Evolutionary conservation across 2,888 invertebrate genomes (phyloP).

Genomic region (Mycalesis mineus): DNA sequence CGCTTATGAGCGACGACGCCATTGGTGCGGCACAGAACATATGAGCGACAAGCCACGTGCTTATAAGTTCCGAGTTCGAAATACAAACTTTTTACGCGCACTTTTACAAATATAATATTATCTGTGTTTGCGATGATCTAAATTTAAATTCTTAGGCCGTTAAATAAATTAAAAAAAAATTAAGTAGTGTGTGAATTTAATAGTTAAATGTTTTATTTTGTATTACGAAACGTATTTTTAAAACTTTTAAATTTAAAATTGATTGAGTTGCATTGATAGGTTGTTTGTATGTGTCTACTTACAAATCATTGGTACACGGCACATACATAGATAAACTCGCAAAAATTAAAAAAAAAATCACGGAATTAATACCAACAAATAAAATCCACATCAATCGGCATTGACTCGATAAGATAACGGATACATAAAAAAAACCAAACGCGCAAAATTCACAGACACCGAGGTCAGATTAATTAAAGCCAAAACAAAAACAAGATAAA

Average conservation of each 20-base stretch:
- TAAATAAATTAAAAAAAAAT: background rate
- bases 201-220: background rate
- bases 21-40: slow-evolving; percentile 48
- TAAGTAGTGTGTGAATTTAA: background rate
- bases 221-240: background rate
- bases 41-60: slow-evolving; percentile 74
- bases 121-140: background rate
- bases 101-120: background rate
- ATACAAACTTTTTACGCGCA: slow-evolving; percentile 57
- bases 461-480: slow-evolving; percentile 41
- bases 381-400: slow-evolving; percentile 3
- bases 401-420: slow-evolving; percentile 8
- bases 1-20: slow-evolving; percentile 63
- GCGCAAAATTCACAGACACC: slow-evolving; percentile 44
- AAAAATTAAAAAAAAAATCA: background rate
- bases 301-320: slow-evolving; percentile 32
- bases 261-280: background rate
- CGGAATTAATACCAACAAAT: slow-evolving; percentile 6
- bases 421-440: slow-evolving; percentile 10
- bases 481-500: slow-evolving; percentile 35
- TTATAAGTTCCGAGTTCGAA: slow-evolving; percentile 65
- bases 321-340: slow-evolving; percentile 8
- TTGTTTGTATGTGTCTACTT: slow-evolving; percentile 24
- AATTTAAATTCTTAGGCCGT: background rate
- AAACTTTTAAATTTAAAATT: background rate